Conservation (phyloP, 2,888 invertebrate species). For the Diloba caeruleocephala region DNA sequence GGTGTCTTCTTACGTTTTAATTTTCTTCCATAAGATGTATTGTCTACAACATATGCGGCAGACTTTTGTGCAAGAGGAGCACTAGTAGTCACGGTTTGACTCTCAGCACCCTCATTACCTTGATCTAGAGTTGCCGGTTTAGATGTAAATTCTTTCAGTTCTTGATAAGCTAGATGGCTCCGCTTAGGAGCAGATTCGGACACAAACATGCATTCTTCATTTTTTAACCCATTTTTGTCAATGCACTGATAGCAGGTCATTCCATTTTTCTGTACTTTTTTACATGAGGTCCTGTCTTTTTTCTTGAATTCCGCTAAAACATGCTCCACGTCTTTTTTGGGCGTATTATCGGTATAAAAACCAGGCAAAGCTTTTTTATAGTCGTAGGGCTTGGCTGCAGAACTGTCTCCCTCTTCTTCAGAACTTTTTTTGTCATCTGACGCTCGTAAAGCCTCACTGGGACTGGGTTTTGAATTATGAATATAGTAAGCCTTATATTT, state of each 20-base stretch:
- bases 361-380: slow-evolving; percentile 84
- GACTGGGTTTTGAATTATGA: slow-evolving; percentile 76
- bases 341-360: slow-evolving; percentile 86
- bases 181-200: slow-evolving; percentile 91
- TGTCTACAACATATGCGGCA: slow-evolving; percentile 79
- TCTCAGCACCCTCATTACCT: slow-evolving; percentile 77
- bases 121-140: slow-evolving; percentile 77
- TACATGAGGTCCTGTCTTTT: slow-evolving; percentile 92
- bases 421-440: slow-evolving; percentile 72
- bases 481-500: slow-evolving; percentile 82
- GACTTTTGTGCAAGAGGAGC: slow-evolving; percentile 73
- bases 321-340: slow-evolving; percentile 91
- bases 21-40: slow-evolving; percentile 76
- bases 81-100: slow-evolving; percentile 78
- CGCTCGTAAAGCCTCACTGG: slow-evolving; percentile 77
- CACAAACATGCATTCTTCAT: slow-evolving; percentile 94
- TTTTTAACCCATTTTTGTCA: slow-evolving; percentile 91
- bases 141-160: slow-evolving; percentile 90
- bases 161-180: slow-evolving; percentile 91
- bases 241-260: slow-evolving; percentile 94
- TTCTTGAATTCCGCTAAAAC: slow-evolving; percentile 92
- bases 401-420: slow-evolving; percentile 70
- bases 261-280: slow-evolving; percentile 92
- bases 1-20: slow-evolving; percentile 80
- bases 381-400: slow-evolving; percentile 76